A percentile compares a stretch with the other conserved stretches of the same genome.
Evolutionary conservation across 1,140 invertebrate genomes (phyloP).

Genomic region (Chionoecetes opilio): DNA sequence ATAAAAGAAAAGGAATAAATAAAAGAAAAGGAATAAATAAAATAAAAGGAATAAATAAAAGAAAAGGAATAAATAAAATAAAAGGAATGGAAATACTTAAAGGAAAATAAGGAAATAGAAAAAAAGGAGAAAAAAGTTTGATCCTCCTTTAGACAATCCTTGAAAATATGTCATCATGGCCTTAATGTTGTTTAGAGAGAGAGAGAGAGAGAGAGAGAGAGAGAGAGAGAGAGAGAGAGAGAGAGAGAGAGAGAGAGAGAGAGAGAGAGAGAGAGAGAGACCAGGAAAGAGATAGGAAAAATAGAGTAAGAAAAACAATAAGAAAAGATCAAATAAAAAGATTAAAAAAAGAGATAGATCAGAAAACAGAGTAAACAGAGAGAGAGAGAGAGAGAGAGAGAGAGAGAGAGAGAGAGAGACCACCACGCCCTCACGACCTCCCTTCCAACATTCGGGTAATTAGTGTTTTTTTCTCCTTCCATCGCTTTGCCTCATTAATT

Average conservation of each 20-base stretch:
- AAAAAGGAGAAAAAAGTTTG: not conserved
- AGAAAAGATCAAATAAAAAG: no score
- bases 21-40: no score
- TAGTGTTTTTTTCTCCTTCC: conserved; percentile 19
- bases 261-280: not conserved
- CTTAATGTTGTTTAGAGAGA: conserved; percentile 21
- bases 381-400: conserved; percentile 11
- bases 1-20: not conserved
- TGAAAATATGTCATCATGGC: not conserved
- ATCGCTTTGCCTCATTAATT: conserved; percentile 6
- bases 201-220: conserved; percentile 27
- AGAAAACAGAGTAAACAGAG: no score
- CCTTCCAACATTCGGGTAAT: not conserved
- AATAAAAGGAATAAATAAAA: not conserved
- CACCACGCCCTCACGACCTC: not conserved
- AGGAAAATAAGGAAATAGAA: not conserved
- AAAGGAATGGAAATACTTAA: not conserved
- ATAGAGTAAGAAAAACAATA: not conserved
- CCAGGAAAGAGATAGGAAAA: not conserved
- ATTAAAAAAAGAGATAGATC: no score
- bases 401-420: conserved; percentile 9
- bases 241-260: no score
- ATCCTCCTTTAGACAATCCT: not conserved
- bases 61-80: not conserved
- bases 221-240: conserved; percentile 9